phyloP scores from a whole-genome alignment of 2,113 vertebrate species.

The Macrotis lagotis region DNA sequence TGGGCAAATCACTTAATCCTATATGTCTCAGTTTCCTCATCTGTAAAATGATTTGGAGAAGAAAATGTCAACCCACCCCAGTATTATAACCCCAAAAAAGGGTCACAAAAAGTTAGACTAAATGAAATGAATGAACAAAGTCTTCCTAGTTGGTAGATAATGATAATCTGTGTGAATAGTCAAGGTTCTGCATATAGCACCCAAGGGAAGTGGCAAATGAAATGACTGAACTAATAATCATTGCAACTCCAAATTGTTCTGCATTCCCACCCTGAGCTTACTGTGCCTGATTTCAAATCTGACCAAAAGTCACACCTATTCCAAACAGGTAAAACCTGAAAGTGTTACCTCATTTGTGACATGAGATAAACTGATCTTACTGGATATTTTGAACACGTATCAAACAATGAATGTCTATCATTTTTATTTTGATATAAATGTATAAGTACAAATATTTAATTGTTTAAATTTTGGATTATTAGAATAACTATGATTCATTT shows the following conservation, averaged over 20 bases:
- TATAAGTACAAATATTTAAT: not conserved
- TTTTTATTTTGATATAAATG: not conserved
- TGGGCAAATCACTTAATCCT: not conserved
- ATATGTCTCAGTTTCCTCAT: not conserved
- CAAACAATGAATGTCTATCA: not conserved
- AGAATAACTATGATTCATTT: not conserved
- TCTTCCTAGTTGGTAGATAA: conserved; percentile 30
- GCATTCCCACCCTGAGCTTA: conserved; percentile 46
- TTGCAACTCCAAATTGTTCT: conserved; percentile 25
- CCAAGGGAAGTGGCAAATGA: not conserved
- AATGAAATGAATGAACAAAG: not conserved
- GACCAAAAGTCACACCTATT: conserved; percentile 14
- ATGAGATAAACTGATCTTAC: conserved; percentile 13
- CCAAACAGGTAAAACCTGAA: conserved; percentile 54
- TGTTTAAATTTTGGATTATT: conserved; percentile 27
- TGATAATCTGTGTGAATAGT: not conserved
- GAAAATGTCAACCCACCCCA: not conserved
- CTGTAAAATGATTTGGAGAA: not conserved
- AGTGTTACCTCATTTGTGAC: conserved; percentile 33
- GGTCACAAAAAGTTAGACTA: not conserved
- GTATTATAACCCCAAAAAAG: not conserved
- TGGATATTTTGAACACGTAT: not conserved
- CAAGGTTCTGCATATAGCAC: conserved; percentile 6
- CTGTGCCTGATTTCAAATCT: conserved; percentile 43
- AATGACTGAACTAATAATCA: conserved; percentile 40